Conservation (phyloP, 2,797 vertebrate species). For the Clarias fuscus region DNA sequence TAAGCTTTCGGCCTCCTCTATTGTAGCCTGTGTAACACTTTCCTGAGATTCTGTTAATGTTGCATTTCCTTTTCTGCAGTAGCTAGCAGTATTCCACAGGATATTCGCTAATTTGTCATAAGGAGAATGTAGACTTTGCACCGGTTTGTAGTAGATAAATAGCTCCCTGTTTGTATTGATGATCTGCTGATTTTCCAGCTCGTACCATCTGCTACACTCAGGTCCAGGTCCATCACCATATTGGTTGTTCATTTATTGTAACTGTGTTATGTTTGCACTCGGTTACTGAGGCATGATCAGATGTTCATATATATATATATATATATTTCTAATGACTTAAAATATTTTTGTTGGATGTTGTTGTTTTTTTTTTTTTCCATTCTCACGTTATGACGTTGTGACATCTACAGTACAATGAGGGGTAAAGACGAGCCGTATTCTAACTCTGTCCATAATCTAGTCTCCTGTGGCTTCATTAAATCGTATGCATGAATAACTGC, state of each 20-base stretch:
- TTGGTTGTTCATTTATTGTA: neutral
- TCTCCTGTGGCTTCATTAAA: neutral
- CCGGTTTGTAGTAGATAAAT: neutral
- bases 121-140: neutral
- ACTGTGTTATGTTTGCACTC: neutral
- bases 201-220: neutral
- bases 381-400: neutral
- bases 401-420: neutral
- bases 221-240: neutral
- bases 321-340: neutral
- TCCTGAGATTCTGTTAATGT: neutral
- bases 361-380: neutral
- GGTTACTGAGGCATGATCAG: no score
- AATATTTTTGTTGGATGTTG: neutral
- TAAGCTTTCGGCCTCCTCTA: neutral
- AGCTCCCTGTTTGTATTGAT: neutral
- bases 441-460: neutral
- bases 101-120: neutral
- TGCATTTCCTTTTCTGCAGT: conserved; percentile 3
- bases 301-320: no score
- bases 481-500: neutral
- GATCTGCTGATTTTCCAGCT: neutral
- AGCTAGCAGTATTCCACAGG: neutral
- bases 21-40: neutral
- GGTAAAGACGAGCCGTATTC: neutral